These are phyloP conservation scores for Indicator maculatus DNA, from an alignment of 2,113 vertebrate genomes.

Conservation along the genomic window DNA sequence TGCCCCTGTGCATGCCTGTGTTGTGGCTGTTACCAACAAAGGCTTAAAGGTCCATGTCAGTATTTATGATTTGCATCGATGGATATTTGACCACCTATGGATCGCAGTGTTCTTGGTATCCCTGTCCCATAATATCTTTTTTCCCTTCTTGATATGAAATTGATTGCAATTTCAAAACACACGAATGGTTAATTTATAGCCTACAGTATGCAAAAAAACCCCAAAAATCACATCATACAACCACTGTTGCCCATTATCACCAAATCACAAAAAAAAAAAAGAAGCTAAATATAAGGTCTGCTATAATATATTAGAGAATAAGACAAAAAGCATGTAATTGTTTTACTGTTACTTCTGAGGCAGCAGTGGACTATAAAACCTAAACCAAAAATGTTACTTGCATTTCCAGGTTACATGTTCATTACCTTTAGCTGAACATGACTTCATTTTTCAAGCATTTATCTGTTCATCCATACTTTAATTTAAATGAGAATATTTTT, in stretches of 20 bases:
- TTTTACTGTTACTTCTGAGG: not conserved
- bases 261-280: not conserved
- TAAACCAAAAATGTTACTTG: not conserved
- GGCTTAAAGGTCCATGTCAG: not conserved
- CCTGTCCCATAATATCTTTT: not conserved
- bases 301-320: not conserved
- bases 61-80: not conserved
- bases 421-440: not conserved
- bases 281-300: not conserved
- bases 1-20: no score
- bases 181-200: not conserved
- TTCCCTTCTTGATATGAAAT: not conserved
- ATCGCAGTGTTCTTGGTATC: not conserved
- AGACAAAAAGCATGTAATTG: not conserved
- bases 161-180: not conserved
- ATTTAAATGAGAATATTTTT: conserved; percentile 50
- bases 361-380: not conserved
- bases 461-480: conserved; percentile 1
- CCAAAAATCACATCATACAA: not conserved
- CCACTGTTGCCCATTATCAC: not conserved
- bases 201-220: not conserved
- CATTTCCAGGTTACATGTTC: conserved; percentile 15
- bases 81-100: not conserved
- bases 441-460: conserved; percentile 21
- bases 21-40: not conserved